Percentiles rank a stretch among this genome's conserved stretches.
These are phyloP conservation scores for Drosophila serrata DNA, from an alignment of 1,140 invertebrate genomes.

Conservation along the genomic window DNA sequence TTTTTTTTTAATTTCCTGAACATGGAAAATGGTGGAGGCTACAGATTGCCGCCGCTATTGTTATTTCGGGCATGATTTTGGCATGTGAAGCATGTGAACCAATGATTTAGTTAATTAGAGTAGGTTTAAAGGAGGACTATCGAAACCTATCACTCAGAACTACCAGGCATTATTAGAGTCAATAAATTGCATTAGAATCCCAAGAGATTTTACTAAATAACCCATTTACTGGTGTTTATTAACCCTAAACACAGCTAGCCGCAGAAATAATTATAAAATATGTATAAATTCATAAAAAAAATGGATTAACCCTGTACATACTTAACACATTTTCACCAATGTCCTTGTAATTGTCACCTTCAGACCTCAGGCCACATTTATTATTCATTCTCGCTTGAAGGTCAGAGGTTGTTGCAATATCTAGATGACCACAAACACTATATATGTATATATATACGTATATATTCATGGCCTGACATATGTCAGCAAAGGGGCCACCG, in stretches of 20 bases:
- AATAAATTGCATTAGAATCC: not conserved
- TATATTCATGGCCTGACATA: constrained; percentile 15
- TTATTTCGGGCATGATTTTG: not conserved
- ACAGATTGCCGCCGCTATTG: not conserved
- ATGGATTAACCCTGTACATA: not conserved
- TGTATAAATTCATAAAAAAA: not conserved
- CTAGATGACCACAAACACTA: constrained; percentile 12
- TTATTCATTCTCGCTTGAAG: constrained; percentile 24
- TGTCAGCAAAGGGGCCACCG: constrained; percentile 21
- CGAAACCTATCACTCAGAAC: not conserved
- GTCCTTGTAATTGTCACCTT: constrained; percentile 21
- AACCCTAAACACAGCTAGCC: too few species aligned
- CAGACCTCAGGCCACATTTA: constrained; percentile 22
- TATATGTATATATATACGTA: not conserved
- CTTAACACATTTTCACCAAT: constrained; percentile 8
- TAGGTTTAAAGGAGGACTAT: not conserved
- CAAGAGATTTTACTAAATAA: not conserved
- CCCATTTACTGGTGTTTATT: not conserved
- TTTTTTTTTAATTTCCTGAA: constrained; percentile 7
- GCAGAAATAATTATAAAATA: not conserved
- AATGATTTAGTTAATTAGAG: not conserved
- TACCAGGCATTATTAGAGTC: not conserved
- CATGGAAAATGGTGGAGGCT: not conserved
- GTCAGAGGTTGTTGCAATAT: constrained; percentile 15
- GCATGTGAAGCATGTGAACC: not conserved